These are phyloP conservation scores for Myiozetetes cayanensis DNA, from an alignment of 2,113 vertebrate species.

Conservation along the genomic window DNA sequence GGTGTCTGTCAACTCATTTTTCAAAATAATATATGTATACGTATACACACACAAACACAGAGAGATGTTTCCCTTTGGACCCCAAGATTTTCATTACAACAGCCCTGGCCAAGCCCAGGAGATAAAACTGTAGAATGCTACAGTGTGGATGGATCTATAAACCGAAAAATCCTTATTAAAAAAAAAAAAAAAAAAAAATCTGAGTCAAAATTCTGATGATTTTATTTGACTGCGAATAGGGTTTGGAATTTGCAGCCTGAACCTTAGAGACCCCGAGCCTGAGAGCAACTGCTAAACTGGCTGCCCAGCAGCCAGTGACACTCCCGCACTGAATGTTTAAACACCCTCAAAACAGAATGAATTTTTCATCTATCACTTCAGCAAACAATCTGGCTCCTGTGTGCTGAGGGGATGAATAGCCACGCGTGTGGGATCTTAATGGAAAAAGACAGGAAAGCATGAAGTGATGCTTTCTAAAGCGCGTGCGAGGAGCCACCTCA, in stretches of 20 bases:
- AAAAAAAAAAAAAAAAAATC: neutral
- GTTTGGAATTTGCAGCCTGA: neutral
- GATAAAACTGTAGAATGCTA: neutral
- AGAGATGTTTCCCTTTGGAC: conserved; percentile 8
- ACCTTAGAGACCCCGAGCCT: neutral
- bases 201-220: neutral
- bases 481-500: neutral
- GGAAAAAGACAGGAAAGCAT: conserved; percentile 31
- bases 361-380: conserved; percentile 63
- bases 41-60: neutral
- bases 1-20: conserved; percentile 21
- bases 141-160: neutral
- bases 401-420: conserved; percentile 51
- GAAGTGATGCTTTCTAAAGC: conserved; percentile 7
- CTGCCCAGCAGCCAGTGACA: conserved; percentile 29
- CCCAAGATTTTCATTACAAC: neutral
- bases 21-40: neutral
- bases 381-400: conserved; percentile 63
- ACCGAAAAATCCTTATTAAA: neutral
- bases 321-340: conserved; percentile 61
- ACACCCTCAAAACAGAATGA: conserved; percentile 55
- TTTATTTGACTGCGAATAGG: neutral
- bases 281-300: neutral
- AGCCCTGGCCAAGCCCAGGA: neutral
- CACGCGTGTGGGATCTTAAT: conserved; percentile 43